Base-by-base conservation (phyloP, 2,797 vertebrate genomes). In the Tokudaia muenninki region DNA sequence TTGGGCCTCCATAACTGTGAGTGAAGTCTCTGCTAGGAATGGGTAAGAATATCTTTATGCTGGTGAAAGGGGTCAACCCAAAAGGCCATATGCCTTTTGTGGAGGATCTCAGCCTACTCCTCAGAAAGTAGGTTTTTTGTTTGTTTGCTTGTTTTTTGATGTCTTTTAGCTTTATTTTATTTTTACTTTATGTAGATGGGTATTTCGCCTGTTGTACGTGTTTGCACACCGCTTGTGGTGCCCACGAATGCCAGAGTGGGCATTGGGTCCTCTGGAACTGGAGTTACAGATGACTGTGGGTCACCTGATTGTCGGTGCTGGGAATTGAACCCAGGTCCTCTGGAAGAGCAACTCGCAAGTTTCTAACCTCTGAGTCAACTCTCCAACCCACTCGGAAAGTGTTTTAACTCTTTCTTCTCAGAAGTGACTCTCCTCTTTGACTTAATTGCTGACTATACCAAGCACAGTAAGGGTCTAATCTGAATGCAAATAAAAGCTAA, bases 401-500 rank as follows among this genome's bases (percentile, higher is more conserved):
- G 10, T 83, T 67, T 74, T 78, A 92, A 57, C 50, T 55, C 80
- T 55, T 80, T 57, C 57, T 61, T 11, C 44, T 63, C 50, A 61
- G 61, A 83, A 92, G 21, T 3, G 31, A 72, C 26, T 84, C 61
- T 21, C 37, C 57, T 47, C 37, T 41, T 9, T 19, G 13, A 47
- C 2, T 81, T 84, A 19, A 29, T 3, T 55, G 17, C 34, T 67
- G 50, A 44, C 31, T 10, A 70, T 55, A 70, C 26, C 4, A 21
- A 80, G 67, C 41, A 65, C 16, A 67, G 8, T 0, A 63, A 11
- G 10, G 16, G 10, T 34, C 61, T 70, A 67, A 95, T 44, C 10
- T 41, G 37, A 87, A 94, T 2, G 90, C 86, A 83, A 88, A 88
- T 9, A 31, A 55, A 92, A 89, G 78, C n/a, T 87, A 50, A 72